These are phyloP conservation scores for Hoplodrina blanda DNA, from an alignment of 2,888 invertebrate species.

Conservation along the genomic window DNA sequence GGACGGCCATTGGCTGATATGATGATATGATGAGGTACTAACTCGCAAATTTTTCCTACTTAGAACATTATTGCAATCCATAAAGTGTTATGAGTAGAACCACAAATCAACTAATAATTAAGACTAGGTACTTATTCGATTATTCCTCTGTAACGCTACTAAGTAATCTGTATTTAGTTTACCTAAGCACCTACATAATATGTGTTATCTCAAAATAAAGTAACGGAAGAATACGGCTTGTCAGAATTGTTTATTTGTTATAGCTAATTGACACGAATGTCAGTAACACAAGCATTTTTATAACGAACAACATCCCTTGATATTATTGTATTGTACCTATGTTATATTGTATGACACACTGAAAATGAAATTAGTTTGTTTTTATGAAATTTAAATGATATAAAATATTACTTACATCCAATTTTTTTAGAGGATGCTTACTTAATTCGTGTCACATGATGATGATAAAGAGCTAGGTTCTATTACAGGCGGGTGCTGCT, in stretches of 20 bases:
- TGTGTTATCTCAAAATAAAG: background rate
- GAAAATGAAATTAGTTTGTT: background rate
- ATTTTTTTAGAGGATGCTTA: background rate
- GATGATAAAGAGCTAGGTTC: constrained; percentile 73
- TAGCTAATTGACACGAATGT: constrained; percentile 2
- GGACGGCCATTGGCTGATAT: no score
- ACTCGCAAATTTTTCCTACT: no score
- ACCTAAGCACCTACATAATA: no score
- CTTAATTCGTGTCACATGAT: background rate
- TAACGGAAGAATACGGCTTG: background rate
- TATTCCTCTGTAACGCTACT: background rate
- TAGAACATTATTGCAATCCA: no score
- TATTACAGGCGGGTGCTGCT: constrained; percentile 78
- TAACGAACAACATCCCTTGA: constrained; percentile 14
- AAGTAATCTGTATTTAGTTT: no score
- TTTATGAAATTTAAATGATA: background rate
- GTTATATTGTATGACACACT: background rate
- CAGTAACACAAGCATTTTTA: constrained; percentile 24
- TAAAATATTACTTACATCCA: constrained; percentile 3
- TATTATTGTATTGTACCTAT: background rate
- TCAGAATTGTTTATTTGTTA: constrained; percentile 35
- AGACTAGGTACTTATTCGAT: no score
- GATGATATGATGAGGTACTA: no score
- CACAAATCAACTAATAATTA: no score
- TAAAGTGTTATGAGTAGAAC: no score